Evolutionary conservation across 2,888 invertebrate species (phyloP).

Genomic region (Drosophila borealis): DNA sequence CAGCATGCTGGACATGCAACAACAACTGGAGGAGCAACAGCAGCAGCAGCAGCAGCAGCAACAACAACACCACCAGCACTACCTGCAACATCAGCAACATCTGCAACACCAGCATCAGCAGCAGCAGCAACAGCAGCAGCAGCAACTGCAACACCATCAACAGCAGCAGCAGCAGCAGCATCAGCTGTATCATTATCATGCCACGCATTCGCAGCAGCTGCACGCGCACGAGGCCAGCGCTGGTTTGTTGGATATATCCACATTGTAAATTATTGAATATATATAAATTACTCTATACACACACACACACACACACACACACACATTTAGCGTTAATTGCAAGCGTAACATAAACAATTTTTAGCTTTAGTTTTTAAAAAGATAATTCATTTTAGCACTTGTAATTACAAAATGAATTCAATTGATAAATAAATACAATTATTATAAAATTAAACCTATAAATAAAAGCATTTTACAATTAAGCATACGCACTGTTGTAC

Average conservation of each 20-base stretch:
- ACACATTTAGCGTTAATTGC: slow-evolving; percentile 36
- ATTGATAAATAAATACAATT: slow-evolving; percentile 49
- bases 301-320: slow-evolving; percentile 31
- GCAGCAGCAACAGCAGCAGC: slow-evolving; percentile 61
- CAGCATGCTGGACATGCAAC: slow-evolving; percentile 79
- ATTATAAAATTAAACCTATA: slow-evolving; percentile 51
- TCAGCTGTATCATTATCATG: slow-evolving; percentile 70
- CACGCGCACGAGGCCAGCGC: slow-evolving; percentile 66
- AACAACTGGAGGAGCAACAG: slow-evolving; percentile 65
- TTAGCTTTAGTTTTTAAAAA: slow-evolving; percentile 77
- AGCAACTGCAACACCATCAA: slow-evolving; percentile 57
- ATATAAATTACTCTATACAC: slow-evolving; percentile 24
- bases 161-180: slow-evolving; percentile 61
- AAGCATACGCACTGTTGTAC: slow-evolving; percentile 78
- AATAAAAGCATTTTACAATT: slow-evolving; percentile 56
- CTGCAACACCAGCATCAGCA: slow-evolving; percentile 47
- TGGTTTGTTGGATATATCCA: slow-evolving; percentile 85
- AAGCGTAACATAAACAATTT: slow-evolving; percentile 29
- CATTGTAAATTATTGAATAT: slow-evolving; percentile 84
- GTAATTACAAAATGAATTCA: slow-evolving; percentile 43
- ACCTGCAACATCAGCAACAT: slow-evolving; percentile 48
- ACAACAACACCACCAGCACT: slow-evolving; percentile 48
- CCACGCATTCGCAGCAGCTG: slow-evolving; percentile 59
- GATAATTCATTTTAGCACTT: slow-evolving; percentile 55
- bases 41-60: slow-evolving; percentile 53